Base-by-base conservation (phyloP, 2,113 vertebrate species). In the Hirundichthys speculiger region DNA sequence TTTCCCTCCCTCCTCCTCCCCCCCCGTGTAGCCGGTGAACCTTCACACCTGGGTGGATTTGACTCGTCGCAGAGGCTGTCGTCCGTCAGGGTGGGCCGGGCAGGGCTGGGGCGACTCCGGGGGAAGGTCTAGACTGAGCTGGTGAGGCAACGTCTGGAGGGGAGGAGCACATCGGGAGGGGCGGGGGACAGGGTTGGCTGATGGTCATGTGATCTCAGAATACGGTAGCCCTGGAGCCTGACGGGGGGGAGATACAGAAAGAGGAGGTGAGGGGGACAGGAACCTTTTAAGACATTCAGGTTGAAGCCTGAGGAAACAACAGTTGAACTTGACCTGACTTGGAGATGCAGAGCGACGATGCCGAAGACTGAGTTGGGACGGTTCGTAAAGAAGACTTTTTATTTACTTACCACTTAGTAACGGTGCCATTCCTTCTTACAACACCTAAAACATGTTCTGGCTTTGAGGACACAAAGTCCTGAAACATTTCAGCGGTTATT, bases 121-220 rank as follows among this genome's bases (percentile, higher is more conserved):
- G 62, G 88, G 82, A 64, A 82, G 83, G 76, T 91, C 94, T 95
- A 93, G 86, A 96, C 94, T 91, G 93, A 92, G 90, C 75, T 91
- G 92, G 94, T 92, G 85, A 95, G 88, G 92, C 92, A 93, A 84
- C 92, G 90, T 83, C 92, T 88, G 56, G 94, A 92, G 83, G 93
- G 69, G 77, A 95, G 77, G 87, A 95, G 89, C 83, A 95, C 94
- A 88, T 94, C 91, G 77, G 94, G 89, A 88, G 94, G 90, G 91
- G 90, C 66, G 84, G 91, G 92, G 91, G 90, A 80, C 78, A 83
- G 90, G 90, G 88, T 84, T 90, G 93, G 92, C 91, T 94, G 93
- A 92, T 94, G 88, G 91, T 96, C 94, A 95, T 93, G 94, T 95
- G 94, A 94, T 93, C 92, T 94, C 93, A 93, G 94, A 87, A 94